These are phyloP conservation scores for Lateolabrax maculatus DNA, from an alignment of 2,797 vertebrate genomes.

Conservation along the genomic window DNA sequence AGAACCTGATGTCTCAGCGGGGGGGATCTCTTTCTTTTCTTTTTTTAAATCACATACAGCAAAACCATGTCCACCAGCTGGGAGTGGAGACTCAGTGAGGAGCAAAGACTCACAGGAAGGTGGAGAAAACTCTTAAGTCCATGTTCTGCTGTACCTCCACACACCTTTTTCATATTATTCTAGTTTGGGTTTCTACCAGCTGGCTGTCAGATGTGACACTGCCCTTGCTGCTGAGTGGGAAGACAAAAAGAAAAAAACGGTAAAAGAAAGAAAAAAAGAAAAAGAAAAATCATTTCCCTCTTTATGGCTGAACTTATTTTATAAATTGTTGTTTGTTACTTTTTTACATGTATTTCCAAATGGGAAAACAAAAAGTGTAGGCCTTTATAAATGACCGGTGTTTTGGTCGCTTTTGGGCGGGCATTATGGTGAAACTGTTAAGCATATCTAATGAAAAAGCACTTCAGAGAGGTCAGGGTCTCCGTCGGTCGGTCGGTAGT, in stretches of 20 bases:
- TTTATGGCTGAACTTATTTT: conserved; percentile 86
- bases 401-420: conserved; percentile 66
- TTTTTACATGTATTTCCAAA: conserved; percentile 82
- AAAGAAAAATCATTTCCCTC: conserved; percentile 71
- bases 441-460: conserved; percentile 86
- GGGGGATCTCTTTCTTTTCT: neutral
- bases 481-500: conserved; percentile 17
- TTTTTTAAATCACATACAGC: conserved; percentile 29
- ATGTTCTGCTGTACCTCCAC: conserved; percentile 92
- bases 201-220: conserved; percentile 69
- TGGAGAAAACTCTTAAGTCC: conserved; percentile 68
- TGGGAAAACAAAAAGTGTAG: conserved; percentile 62
- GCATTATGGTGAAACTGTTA: conserved; percentile 75
- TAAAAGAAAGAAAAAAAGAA: conserved; percentile 35
- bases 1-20: conserved; percentile 51
- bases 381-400: conserved; percentile 70
- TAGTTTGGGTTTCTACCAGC: conserved; percentile 73
- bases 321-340: conserved; percentile 84
- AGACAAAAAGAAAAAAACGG: conserved; percentile 38
- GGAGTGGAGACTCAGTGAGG: conserved; percentile 36
- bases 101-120: conserved; percentile 70
- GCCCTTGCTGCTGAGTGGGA: conserved; percentile 84
- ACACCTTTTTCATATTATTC: conserved; percentile 68
- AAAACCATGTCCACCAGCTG: conserved; percentile 44
- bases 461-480: conserved; percentile 71